Conservation (phyloP, 2,888 invertebrate species). For the Elaeidobius kamerunicus region DNA sequence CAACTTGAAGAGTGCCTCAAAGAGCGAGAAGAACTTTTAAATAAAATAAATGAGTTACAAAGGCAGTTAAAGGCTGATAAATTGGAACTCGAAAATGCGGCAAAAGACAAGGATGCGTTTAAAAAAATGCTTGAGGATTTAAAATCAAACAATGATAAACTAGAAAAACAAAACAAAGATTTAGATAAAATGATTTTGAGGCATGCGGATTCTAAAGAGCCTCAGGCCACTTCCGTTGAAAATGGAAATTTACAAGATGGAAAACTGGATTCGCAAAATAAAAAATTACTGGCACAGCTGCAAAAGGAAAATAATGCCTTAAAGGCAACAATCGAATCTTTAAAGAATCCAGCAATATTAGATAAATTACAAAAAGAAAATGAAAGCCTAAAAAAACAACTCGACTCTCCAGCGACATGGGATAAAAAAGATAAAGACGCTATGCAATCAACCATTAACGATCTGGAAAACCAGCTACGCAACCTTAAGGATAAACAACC, state of each 20-base stretch:
- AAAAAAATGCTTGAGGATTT: slow-evolving; percentile 9
- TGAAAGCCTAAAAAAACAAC: slow-evolving; percentile 37
- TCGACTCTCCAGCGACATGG: slow-evolving; percentile 27
- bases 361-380: slow-evolving; percentile 37
- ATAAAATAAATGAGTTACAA: slow-evolving; percentile 4
- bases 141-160: slow-evolving; percentile 19
- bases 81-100: slow-evolving; percentile 13
- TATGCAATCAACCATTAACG: slow-evolving; percentile 38
- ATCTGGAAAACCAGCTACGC: slow-evolving; percentile 40
- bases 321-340: too few species aligned
- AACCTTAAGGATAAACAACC: slow-evolving; percentile 28
- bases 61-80: not conserved
- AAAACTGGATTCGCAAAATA: too few species aligned
- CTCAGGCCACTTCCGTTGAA: too few species aligned
- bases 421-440: slow-evolving; percentile 40
- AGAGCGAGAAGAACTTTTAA: slow-evolving; percentile 10
- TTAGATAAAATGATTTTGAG: slow-evolving; percentile 35
- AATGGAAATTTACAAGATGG: too few species aligned
- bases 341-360: slow-evolving; percentile 22
- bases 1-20: slow-evolving; percentile 21
- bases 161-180: slow-evolving; percentile 36
- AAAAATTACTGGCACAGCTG: too few species aligned
- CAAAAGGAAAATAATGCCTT: too few species aligned
- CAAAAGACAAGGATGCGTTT: slow-evolving; percentile 1
- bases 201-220: too few species aligned